Base-by-base conservation (phyloP, 2,113 vertebrate species). In the Hippocampus barbouri region DNA sequence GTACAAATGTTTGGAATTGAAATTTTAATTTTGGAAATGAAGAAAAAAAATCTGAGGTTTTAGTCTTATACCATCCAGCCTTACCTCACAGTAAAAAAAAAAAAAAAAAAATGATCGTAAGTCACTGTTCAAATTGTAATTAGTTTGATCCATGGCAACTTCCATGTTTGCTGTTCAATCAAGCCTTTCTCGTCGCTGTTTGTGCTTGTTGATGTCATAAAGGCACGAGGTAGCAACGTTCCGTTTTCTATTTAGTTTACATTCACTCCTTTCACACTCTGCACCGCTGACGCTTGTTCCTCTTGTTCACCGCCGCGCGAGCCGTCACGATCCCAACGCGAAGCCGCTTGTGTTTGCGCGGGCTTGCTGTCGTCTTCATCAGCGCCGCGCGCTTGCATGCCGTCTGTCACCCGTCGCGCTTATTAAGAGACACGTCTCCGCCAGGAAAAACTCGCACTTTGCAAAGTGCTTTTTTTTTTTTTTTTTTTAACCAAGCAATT, bases 401-500 rank as follows among this genome's bases (percentile, higher is more conserved):
- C 67, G 64, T 69, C 77, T 72, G n/a, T 68, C 75, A 69, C 45
- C 65, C 56, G 64, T 71, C 64, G 53, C n/a, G 14, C 21, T 61
- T 63, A 62, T 56, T 66, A 38, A 63, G 41, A 27, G 9, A 59
- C 5, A 20, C 10, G 27, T 43, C 68, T 16, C 65, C 25, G 54
- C 8, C 23, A 62, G 60, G 72, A 78, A 53, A n/a, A 69, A 38
- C 5, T 5, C 41, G 70, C 66, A 51, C 6, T 25, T 23, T 25
- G 16, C 18, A 4, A 57, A 23, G 54, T 18, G 21, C 9, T 23
- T 56, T 23, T 5, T 14, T 60, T 27, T 30, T 30, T 60, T 57
- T 57, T 27, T 3, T 56, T 57, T 15, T 45, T 15, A 25, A 25
- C 18, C 3, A 15, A 15, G 23, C 25, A 59, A 59, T 59, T 25